phyloP scores from a whole-genome alignment of 2,797 vertebrate genomes.

The Hydrocynus forskahlii region DNA sequence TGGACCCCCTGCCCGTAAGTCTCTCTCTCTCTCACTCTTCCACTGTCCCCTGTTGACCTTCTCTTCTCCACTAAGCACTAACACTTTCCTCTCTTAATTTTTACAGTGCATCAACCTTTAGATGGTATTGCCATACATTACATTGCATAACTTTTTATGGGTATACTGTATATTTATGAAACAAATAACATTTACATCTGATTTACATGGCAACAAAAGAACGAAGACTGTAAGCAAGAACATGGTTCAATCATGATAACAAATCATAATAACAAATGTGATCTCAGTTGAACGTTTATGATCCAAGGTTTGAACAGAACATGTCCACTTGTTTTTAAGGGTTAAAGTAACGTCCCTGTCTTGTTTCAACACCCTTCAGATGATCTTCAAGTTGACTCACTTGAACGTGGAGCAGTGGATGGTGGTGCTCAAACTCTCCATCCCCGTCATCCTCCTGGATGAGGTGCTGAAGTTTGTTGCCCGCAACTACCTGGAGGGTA shows the following conservation, averaged over 20 bases:
- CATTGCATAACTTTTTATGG: background rate
- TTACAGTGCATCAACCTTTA: background rate
- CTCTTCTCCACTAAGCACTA: background rate
- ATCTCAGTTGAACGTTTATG: too few species aligned
- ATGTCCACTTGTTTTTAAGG: background rate
- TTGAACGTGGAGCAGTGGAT: constrained; percentile 81
- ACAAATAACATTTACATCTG: too few species aligned
- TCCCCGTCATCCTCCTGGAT: constrained; percentile 90
- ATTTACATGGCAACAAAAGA: too few species aligned
- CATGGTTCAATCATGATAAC: too few species aligned
- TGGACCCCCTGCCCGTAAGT: constrained; percentile 91
- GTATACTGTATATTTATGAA: too few species aligned
- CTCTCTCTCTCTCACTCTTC: constrained; percentile 49
- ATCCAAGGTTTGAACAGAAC: too few species aligned
- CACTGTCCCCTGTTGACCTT: background rate
- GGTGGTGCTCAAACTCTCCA: constrained; percentile 89
- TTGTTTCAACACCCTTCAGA: constrained; percentile 67
- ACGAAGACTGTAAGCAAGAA: too few species aligned
- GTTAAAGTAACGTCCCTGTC: background rate
- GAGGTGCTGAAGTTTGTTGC: constrained; percentile 89
- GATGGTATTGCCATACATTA: background rate
- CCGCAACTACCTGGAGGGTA: constrained; percentile 92
- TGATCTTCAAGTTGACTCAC: constrained; percentile 92
- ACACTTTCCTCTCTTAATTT: background rate
- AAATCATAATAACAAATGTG: too few species aligned